Conservation (phyloP, 1,140 invertebrate genomes). For the Pseudomyrmex flavicornis region DNA sequence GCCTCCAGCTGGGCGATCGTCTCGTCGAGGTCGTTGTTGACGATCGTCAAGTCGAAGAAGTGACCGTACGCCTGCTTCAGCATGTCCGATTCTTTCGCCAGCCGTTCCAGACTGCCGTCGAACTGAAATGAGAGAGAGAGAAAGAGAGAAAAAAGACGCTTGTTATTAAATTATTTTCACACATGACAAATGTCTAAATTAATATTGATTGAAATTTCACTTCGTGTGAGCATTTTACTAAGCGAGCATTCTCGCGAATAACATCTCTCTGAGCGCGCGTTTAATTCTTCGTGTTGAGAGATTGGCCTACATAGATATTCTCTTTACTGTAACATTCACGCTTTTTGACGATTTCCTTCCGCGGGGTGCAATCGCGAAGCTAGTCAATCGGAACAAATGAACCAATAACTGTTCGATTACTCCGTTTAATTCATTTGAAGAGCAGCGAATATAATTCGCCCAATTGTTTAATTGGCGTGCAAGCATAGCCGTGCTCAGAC, state of each 20-base stretch:
- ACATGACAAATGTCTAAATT: not conserved
- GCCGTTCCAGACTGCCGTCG: conserved; percentile 97
- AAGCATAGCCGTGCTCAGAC: not conserved
- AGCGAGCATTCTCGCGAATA: not conserved
- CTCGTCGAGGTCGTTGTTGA: conserved; percentile 99
- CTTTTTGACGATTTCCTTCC: conserved; percentile 9
- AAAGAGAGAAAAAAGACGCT: too few species aligned
- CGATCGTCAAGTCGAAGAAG: conserved; percentile 98
- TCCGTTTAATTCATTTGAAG: conserved; percentile 21
- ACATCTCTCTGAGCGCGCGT: not conserved
- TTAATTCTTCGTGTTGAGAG: not conserved
- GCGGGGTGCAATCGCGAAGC: not conserved
- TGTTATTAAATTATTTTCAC: too few species aligned
- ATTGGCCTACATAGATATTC: not conserved
- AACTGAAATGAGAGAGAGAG: conserved; percentile 88
- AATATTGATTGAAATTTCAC: not conserved
- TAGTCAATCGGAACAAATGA: conserved; percentile 21
- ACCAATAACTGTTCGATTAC: conserved; percentile 35
- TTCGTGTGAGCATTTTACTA: too few species aligned
- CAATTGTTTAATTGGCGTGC: conserved; percentile 38
- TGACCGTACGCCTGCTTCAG: conserved; percentile 98
- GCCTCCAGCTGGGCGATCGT: conserved; percentile 96
- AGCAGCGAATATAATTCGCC: conserved; percentile 7
- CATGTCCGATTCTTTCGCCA: conserved; percentile 98
- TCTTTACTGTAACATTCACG: not conserved